Conservation (phyloP, 2,797 vertebrate genomes). For the Neopelma chrysocephalum region DNA sequence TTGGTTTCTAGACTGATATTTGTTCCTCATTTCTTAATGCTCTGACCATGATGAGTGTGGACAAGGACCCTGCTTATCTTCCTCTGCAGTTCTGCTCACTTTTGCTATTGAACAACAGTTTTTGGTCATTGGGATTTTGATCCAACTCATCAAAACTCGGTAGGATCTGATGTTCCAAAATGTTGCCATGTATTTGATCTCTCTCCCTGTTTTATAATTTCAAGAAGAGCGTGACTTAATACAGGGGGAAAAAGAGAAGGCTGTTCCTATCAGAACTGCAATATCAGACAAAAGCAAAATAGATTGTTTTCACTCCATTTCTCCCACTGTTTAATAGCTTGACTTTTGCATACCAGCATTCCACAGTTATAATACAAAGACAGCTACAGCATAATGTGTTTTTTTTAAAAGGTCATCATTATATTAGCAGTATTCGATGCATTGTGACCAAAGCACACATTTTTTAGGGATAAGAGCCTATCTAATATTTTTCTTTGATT, state of each 20-base stretch:
- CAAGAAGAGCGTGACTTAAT: not conserved
- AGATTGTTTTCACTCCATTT: constrained; percentile 42
- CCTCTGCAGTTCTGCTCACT: not conserved
- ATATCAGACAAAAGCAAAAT: not conserved
- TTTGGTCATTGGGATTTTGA: not conserved
- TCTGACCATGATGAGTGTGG: not conserved
- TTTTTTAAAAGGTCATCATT: constrained; percentile 65
- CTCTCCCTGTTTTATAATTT: not conserved
- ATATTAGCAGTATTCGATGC: constrained; percentile 27
- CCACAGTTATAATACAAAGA: constrained; percentile 20
- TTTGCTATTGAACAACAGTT: not conserved
- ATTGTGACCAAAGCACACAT: not conserved
- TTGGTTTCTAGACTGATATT: not conserved
- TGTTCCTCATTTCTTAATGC: not conserved
- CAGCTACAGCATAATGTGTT: constrained; percentile 21
- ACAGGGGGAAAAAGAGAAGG: not conserved
- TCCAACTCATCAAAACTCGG: not conserved
- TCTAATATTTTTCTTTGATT: constrained; percentile 38
- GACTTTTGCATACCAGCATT: constrained; percentile 7
- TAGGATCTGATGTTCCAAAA: not conserved
- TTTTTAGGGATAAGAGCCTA: constrained; percentile 31
- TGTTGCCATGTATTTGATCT: not conserved
- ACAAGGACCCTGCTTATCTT: not conserved
- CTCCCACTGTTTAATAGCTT: not conserved
- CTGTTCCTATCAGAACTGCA: not conserved